These are phyloP conservation scores for Oceanites oceanicus DNA, from an alignment of 2,113 vertebrate genomes.

Conservation along the genomic window DNA sequence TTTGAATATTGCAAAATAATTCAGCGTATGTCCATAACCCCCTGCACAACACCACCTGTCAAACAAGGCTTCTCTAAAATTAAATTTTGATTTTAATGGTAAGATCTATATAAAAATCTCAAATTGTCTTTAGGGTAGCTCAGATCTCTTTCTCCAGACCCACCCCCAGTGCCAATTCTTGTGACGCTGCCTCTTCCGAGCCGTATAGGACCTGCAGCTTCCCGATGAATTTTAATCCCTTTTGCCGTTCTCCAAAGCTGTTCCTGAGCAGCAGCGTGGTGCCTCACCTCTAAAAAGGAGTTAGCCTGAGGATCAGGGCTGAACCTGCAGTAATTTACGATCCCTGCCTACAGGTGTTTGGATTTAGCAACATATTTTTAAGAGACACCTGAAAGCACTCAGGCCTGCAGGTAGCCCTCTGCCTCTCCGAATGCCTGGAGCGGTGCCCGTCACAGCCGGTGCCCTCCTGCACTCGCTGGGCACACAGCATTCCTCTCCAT, in stretches of 20 bases:
- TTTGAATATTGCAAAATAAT: neutral
- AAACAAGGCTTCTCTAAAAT: neutral
- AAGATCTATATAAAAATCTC: neutral
- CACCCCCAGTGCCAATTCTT: rapidly evolving
- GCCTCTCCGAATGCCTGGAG: neutral
- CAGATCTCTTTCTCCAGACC: neutral
- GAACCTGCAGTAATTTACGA: neutral
- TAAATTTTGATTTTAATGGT: neutral
- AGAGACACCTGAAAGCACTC: neutral
- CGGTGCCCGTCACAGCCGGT: neutral
- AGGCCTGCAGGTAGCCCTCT: neutral
- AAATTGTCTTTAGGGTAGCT: neutral
- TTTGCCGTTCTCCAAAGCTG: neutral
- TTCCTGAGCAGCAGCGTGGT: neutral
- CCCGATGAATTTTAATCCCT: neutral
- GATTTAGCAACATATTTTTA: neutral
- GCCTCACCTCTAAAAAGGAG: neutral
- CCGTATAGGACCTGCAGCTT: rapidly evolving
- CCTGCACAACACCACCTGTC: neutral
- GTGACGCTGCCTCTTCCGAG: neutral
- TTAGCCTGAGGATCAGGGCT: neutral
- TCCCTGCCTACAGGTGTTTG: neutral
- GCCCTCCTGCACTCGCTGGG: neutral
- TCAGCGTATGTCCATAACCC: neutral
- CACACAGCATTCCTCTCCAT: neutral